Base-by-base conservation (phyloP, 1,140 invertebrate genomes). In the Drosophila bocki region DNA sequence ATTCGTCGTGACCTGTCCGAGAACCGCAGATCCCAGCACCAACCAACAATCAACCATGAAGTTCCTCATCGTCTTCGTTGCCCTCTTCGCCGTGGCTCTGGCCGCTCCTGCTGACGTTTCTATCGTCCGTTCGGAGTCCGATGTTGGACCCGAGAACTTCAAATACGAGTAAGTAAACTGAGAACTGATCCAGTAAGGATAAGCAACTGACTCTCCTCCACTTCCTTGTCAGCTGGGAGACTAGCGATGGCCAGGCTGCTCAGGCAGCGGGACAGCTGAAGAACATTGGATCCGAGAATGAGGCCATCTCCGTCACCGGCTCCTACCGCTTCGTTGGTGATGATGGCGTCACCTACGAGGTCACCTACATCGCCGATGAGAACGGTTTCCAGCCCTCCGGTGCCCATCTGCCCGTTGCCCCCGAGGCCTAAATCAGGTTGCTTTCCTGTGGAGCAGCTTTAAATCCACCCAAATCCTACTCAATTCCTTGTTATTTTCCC, bases 361-460 rank as follows among this genome's bases (percentile, higher is more conserved):
- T 97, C 51, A 94, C 93, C 13, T 97, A 96, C 93, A 93, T 95
- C 54, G 96, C 96, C 37, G 96, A 97, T 90, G 96, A 97, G 93
- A 96, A 96, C 86, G 96, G 96, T 41, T 97, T 96, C 94, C 95
- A 95, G 79, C 95, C 95, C 45, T 93, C 94, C 82, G 95, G 95
- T 29, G 94, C 94, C 9, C 95, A 96, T 92, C 91, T 96, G 60
- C 95, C 95, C 69, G 82, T 80, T 75, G 84, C 77, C 61, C 79
- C 78, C 32, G 35, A 39, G 51, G 64, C 56, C 37, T 85, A 77
- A 80, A 22, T 42, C 19, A 11, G 22, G 42, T 51, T 44, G 22
- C 35, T 42, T 57, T 6, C 48, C 12, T 17, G 12, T 17, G 8
- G n/a, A 77, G 50, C 75, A 67, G 29, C 44, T 50, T 15, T 42